phyloP scores from a whole-genome alignment of 2,113 vertebrate genomes.

The Sphyrna mokarran region DNA sequence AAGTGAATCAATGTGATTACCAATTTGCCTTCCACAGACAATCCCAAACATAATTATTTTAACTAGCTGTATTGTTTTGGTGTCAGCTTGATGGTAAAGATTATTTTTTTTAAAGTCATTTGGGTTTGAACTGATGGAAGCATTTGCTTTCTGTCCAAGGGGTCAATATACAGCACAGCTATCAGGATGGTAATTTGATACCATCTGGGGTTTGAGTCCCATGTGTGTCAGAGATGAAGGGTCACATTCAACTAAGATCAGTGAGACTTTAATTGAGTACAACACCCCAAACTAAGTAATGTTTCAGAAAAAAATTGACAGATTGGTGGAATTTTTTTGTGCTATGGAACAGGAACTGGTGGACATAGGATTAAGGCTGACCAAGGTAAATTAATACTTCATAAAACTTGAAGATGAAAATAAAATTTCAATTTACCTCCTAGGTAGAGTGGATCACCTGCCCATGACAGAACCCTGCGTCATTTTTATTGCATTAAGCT shows the following conservation, averaged over 20 bases:
- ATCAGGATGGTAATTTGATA: slow-evolving; percentile 9
- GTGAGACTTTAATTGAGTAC: too few species aligned
- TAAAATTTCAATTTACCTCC: too few species aligned
- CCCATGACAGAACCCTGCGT: too few species aligned
- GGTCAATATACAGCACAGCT: not conserved
- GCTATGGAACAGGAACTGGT: not conserved
- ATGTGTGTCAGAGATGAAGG: not conserved
- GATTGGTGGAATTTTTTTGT: not conserved
- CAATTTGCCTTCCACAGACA: not conserved
- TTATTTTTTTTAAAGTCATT: not conserved
- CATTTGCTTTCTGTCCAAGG: not conserved
- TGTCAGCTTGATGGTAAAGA: not conserved
- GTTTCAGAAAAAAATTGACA: not conserved
- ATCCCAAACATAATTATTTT: not conserved
- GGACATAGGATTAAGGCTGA: not conserved
- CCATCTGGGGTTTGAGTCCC: not conserved
- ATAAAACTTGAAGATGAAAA: not conserved
- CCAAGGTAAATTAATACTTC: not conserved
- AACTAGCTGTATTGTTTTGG: not conserved
- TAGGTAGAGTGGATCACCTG: too few species aligned
- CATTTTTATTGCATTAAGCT: too few species aligned
- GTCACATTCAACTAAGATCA: not conserved
- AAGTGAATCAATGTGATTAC: not conserved
- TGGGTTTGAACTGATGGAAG: not conserved
- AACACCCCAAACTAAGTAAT: not conserved